phyloP scores from a whole-genome alignment of 2,797 vertebrate species.

The Salmo trutta region DNA sequence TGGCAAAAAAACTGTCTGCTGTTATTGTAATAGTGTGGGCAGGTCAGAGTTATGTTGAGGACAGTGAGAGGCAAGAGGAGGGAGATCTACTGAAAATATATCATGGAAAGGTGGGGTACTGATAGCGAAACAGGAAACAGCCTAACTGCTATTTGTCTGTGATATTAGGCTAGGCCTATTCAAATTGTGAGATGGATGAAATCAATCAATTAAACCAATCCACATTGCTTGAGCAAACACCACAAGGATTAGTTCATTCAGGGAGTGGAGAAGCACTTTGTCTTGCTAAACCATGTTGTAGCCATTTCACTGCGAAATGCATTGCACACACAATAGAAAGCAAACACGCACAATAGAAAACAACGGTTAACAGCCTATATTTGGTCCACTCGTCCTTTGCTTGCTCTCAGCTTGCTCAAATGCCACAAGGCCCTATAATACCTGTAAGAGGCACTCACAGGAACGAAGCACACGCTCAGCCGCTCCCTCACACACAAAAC shows the following conservation, averaged over 20 bases:
- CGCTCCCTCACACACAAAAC: neutral
- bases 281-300: neutral
- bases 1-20: neutral
- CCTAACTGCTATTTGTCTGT: neutral
- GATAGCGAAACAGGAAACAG: neutral
- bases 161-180: neutral
- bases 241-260: neutral
- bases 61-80: neutral
- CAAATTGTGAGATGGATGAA: neutral
- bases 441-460: neutral
- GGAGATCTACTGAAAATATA: neutral
- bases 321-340: neutral
- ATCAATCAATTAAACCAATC: neutral
- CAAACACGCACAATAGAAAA: neutral
- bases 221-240: neutral
- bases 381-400: neutral
- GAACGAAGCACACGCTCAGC: no score
- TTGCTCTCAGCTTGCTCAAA: neutral
- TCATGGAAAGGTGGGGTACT: neutral
- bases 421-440: neutral
- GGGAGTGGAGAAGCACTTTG: neutral
- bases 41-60: slow-evolving; percentile 1
- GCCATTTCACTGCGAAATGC: neutral
- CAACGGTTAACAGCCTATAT: neutral
- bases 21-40: neutral